These are phyloP conservation scores for Lemur catta DNA, from an alignment of 2,797 vertebrate species.

Conservation along the genomic window DNA sequence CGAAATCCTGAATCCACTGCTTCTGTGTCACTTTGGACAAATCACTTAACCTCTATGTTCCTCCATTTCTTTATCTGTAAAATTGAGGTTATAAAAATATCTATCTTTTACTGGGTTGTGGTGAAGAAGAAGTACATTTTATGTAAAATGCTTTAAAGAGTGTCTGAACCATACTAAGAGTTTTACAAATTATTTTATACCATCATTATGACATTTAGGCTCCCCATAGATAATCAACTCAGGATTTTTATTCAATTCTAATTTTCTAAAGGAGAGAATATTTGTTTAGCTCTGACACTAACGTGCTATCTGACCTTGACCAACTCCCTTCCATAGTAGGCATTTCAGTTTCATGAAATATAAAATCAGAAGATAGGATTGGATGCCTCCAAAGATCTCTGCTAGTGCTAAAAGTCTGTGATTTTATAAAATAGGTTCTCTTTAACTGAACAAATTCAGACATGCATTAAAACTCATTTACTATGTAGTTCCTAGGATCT, in stretches of 20 bases:
- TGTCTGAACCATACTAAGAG: background rate
- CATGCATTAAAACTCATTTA: background rate
- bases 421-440: background rate
- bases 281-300: background rate
- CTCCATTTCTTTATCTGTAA: background rate
- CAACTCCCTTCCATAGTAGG: background rate
- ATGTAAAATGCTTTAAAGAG: background rate
- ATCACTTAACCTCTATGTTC: background rate
- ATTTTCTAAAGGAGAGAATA: background rate
- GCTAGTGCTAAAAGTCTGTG: background rate
- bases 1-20: background rate
- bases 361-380: background rate
- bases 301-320: background rate
- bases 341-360: background rate
- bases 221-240: background rate
- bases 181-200: background rate
- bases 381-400: background rate
- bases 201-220: background rate
- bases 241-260: background rate
- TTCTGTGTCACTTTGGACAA: background rate
- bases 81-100: background rate
- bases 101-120: background rate
- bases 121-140: conserved; percentile 13
- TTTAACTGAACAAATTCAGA: conserved; percentile 21
- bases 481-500: background rate